phyloP scores from a whole-genome alignment of 2,113 vertebrate genomes.

The Phoenicopterus ruber region DNA sequence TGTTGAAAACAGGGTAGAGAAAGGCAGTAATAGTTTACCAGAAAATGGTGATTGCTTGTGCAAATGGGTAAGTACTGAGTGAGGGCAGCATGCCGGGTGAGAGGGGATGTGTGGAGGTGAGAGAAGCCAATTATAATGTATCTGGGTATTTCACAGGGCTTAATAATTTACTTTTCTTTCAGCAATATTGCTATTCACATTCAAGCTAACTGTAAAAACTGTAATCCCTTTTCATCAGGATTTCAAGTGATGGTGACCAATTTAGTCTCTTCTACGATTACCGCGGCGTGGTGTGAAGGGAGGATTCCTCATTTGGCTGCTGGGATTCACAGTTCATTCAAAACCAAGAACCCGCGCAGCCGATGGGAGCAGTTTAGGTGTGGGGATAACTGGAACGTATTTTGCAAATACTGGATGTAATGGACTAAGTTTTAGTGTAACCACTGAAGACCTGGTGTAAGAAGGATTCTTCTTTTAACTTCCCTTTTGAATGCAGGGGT shows the following conservation, averaged over 20 bases:
- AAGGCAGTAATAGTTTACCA: neutral
- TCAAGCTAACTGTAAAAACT: neutral
- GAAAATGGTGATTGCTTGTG: neutral
- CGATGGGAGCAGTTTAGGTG: accelerated
- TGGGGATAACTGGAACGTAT: neutral
- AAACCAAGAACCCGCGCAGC: neutral
- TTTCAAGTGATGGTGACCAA: neutral
- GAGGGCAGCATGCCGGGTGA: neutral
- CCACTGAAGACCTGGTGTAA: neutral
- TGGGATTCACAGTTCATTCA: neutral
- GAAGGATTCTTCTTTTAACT: neutral
- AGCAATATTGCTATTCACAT: neutral
- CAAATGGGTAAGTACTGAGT: neutral
- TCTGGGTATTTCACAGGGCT: neutral
- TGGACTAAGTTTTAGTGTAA: neutral
- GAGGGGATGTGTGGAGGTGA: neutral
- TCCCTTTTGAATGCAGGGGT: neutral
- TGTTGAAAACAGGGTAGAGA: neutral
- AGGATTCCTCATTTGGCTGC: neutral
- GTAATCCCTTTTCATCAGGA: neutral
- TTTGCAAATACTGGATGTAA: neutral
- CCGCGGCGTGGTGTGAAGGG: neutral
- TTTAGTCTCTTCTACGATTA: neutral
- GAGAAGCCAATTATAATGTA: accelerated
- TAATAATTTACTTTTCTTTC: neutral